Evolutionary conservation across 2,797 vertebrate species (phyloP), one percentile per base, ranked within the genome.

Genomic region (Catharus ustulatus): DNA sequence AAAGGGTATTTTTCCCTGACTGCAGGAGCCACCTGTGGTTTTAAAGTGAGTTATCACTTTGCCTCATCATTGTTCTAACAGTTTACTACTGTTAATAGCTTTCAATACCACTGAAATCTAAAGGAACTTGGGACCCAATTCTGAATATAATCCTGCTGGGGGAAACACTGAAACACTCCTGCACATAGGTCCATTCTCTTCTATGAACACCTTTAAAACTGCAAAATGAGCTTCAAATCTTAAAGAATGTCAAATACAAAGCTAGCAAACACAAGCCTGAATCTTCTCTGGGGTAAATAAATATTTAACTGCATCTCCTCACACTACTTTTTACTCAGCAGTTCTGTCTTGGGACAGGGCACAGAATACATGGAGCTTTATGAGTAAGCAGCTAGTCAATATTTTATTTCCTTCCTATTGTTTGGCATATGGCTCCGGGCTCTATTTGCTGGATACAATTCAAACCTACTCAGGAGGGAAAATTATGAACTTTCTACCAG

Each of bases 341-440:
- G n/a, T 67, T 93, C 46, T 86, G 68, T 88, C 73, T 90, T 34
- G 3, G 75, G 85, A 86, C 51, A 45, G 45, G 62, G 82, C 58
- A 88, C 46, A 79, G 80, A 86, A 76, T 46, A 78, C 87, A 62
- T 27, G 46, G 38, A 93, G 54, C 38, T 84, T 78, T 86, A 78
- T 73, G 55, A 88, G 76, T 72, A 91, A 94, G 48, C 55, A 81
- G 40, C 51, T 84, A 73, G 87, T 91, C 90, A 81, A 52, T 91
- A 88, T 84, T 96, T 88, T 93, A 86, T 88, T 94, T 88, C 58
- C 58, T 86, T 86, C 69, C 78, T 30, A 26, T 81, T 90, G 58
- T 84, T 94, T 69, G 73, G 80, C 59, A 57, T 86, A 73, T 78
- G 51, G 48, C 62, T 94, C 21, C 58, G 91, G 67, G 83, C 67